phyloP scores from a whole-genome alignment of 2,888 invertebrate species.

The Anagyrus pseudococci region DNA sequence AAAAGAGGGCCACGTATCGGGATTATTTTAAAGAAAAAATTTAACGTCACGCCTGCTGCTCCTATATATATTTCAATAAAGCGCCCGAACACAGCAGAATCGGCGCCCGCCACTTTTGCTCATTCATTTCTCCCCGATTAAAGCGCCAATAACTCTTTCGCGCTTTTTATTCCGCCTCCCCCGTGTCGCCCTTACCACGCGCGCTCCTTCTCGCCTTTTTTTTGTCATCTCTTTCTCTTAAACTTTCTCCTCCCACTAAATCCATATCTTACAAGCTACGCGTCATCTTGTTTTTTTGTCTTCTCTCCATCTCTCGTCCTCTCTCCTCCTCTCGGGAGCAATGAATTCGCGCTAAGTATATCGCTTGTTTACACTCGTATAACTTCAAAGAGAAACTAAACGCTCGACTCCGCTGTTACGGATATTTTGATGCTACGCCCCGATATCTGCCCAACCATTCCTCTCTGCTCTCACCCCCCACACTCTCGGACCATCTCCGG shows the following conservation, averaged over 20 bases:
- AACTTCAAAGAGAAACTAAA: slow-evolving; percentile 48
- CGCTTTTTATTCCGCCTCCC: neutral
- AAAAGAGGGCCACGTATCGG: too few species aligned
- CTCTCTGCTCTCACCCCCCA: too few species aligned
- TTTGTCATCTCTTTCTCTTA: neutral
- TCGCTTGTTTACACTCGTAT: slow-evolving; percentile 57
- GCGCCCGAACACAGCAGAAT: too few species aligned
- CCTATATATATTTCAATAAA: too few species aligned
- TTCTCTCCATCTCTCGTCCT: slow-evolving; percentile 18
- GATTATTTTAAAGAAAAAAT: too few species aligned
- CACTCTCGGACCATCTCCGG: too few species aligned
- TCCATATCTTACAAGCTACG: slow-evolving; percentile 5
- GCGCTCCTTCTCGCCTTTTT: neutral
- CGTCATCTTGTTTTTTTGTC: slow-evolving; percentile 27
- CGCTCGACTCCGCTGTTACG: slow-evolving; percentile 7
- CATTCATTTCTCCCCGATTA: too few species aligned
- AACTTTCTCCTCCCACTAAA: neutral
- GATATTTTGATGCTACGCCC: slow-evolving; percentile 31
- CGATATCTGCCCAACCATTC: too few species aligned
- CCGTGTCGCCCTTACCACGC: neutral
- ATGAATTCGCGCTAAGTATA: slow-evolving; percentile 43
- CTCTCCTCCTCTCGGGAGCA: neutral
- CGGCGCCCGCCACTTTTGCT: too few species aligned
- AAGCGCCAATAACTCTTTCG: neutral
- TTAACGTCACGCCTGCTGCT: too few species aligned